Evolutionary conservation across 2,113 vertebrate species (phyloP).

Genomic region (Pleuronectes platessa): DNA sequence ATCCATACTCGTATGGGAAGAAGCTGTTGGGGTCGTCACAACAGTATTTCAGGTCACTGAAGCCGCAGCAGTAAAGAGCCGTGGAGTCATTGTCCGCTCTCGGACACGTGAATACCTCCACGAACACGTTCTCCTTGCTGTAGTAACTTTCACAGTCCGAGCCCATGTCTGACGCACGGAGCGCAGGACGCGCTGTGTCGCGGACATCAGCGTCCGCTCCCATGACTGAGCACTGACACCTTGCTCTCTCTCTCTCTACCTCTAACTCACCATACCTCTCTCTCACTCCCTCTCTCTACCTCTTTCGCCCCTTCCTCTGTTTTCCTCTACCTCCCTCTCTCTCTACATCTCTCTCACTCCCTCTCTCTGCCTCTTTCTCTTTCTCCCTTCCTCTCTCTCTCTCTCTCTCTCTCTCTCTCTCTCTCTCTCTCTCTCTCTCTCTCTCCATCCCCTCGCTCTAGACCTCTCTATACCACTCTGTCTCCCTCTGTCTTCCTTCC

Average conservation of each 20-base stretch:
- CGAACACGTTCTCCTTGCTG: conserved; percentile 82
- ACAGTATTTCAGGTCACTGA: conserved; percentile 92
- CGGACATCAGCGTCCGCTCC: background rate
- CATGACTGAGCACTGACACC: background rate
- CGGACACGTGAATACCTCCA: conserved; percentile 88
- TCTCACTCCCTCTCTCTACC: no score
- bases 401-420: no score
- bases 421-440: background rate
- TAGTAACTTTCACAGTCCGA: conserved; percentile 87
- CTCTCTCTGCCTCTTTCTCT: no score
- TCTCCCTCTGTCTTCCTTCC: no score
- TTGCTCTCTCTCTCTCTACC: background rate
- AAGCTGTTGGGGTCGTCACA: conserved; percentile 92
- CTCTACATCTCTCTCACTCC: no score
- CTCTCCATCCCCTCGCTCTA: no score
- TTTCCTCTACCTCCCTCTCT: no score
- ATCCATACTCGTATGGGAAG: conserved; percentile 91
- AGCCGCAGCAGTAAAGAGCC: conserved; percentile 89
- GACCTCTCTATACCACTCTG: no score
- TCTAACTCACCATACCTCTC: no score
- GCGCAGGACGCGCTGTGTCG: background rate
- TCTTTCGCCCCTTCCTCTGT: no score
- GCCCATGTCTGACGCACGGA: conserved; percentile 78
- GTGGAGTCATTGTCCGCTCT: conserved; percentile 80
- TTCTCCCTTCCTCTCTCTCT: no score